Evolutionary conservation across 2,888 invertebrate species (phyloP), one percentile per base, ranked within the genome.

Genomic region (Flexamia atlantica): DNA sequence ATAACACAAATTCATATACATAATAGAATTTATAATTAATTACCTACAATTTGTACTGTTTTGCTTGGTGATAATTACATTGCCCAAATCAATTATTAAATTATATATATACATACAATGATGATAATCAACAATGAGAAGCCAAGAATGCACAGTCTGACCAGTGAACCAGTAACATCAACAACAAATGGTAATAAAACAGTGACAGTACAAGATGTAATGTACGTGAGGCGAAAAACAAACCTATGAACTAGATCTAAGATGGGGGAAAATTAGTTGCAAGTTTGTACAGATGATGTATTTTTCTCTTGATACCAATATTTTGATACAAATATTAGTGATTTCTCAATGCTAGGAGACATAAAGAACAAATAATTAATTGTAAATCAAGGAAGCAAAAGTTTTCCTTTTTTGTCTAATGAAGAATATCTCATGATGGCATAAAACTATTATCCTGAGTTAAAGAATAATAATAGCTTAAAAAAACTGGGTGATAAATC

Each of bases 71-170:
- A 36, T 79, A 32, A 53, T 79, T 57, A 76, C 76, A 76, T 76
- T 57, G 79, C 32, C 20, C 57, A 79, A 79, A 79, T 79, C 79
- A 79, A 57, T 53, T 4, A n/a, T 20, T 17, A 79, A 57, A n/a
- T 79, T 5, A 79, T 79, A 79, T 79, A 79, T 57, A 79, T 36
- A 68, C 53, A 70, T 70, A 70, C 40, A 76, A 76, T 76, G 36
- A 79, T 79, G 57, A 79, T 57, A 79, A 79, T 57, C 79, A 79
- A 79, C 57, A 79, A 57, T 79, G 30, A 57, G 17, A 30, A 79
- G 79, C 57, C 79, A 79, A 79, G 79, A 76, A 57, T 79, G 50
- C 57, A 79, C 79, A 79, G 57, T 79, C 79, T 79, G 79, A 57
- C 79, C 79, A 79, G 79, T 7, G 57, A 57, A 79, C 79, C 79